These are phyloP conservation scores for Scalopus aquaticus DNA, from an alignment of 2,113 vertebrate species.

Conservation along the genomic window DNA sequence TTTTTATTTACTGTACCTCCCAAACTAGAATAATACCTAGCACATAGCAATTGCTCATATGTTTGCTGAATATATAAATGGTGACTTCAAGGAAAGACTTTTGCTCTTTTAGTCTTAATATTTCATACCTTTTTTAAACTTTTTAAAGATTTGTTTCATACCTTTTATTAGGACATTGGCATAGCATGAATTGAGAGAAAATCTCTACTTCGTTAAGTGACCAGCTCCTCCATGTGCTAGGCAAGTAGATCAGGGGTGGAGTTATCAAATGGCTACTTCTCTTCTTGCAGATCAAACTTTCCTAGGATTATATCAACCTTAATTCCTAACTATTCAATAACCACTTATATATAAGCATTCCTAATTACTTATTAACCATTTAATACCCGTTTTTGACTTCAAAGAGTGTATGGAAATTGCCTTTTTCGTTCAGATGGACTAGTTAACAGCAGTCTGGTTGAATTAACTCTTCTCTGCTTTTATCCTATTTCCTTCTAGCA, in stretches of 20 bases:
- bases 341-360: background rate
- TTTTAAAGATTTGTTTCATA: too few relatives aligned
- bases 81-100: background rate
- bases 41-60: background rate
- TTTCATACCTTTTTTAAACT: slow-evolving; percentile 24
- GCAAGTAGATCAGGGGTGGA: background rate
- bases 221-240: background rate
- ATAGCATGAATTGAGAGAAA: background rate
- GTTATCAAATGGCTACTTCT: background rate
- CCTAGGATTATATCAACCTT: background rate
- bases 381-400: background rate
- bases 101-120: background rate
- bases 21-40: background rate
- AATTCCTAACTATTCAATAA: background rate
- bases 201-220: background rate
- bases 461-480: slow-evolving; percentile 41
- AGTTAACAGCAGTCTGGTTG: background rate
- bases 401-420: background rate
- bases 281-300: background rate
- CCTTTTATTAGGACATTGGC: background rate
- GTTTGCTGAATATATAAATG: background rate
- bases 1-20: background rate
- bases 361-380: background rate
- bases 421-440: background rate
- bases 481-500: slow-evolving; percentile 81